These are phyloP conservation scores for Atta colombica DNA, from an alignment of 1,140 invertebrate species.

Conservation along the genomic window DNA sequence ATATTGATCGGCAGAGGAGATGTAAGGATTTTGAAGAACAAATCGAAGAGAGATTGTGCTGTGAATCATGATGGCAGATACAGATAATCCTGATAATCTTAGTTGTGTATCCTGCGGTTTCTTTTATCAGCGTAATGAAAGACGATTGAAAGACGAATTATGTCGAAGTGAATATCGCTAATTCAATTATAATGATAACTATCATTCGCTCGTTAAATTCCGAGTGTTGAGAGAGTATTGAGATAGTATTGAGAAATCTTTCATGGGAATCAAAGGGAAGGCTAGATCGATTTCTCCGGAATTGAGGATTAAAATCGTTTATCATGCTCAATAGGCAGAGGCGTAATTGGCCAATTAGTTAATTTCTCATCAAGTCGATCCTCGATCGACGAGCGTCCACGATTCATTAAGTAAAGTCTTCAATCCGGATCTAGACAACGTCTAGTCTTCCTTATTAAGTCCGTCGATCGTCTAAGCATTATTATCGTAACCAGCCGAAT, in stretches of 20 bases:
- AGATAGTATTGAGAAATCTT: neutral
- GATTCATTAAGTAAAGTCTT: constrained; percentile 58
- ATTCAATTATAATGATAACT: neutral
- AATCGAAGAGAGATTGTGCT: neutral
- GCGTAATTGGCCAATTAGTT: constrained; percentile 81
- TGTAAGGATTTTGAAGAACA: neutral
- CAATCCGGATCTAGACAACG: constrained; percentile 9
- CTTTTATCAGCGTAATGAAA: neutral
- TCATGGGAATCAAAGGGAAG: neutral
- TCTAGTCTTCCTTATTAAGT: constrained; percentile 58
- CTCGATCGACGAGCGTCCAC: constrained; percentile 22
- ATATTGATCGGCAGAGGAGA: neutral
- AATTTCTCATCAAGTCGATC: constrained; percentile 78
- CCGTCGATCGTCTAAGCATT: neutral
- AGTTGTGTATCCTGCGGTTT: neutral
- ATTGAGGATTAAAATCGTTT: constrained; percentile 72
- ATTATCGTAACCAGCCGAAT: constrained; percentile 22
- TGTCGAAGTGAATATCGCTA: constrained; percentile 48
- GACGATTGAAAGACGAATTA: constrained; percentile 48
- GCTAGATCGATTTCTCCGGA: constrained; percentile 71
- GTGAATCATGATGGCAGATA: neutral
- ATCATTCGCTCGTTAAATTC: constrained; percentile 63
- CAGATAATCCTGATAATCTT: neutral
- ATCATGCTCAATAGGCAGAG: constrained; percentile 65
- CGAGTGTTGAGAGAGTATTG: neutral